phyloP scores from a whole-genome alignment of 2,797 vertebrate genomes.

The Gallirallus australis region DNA sequence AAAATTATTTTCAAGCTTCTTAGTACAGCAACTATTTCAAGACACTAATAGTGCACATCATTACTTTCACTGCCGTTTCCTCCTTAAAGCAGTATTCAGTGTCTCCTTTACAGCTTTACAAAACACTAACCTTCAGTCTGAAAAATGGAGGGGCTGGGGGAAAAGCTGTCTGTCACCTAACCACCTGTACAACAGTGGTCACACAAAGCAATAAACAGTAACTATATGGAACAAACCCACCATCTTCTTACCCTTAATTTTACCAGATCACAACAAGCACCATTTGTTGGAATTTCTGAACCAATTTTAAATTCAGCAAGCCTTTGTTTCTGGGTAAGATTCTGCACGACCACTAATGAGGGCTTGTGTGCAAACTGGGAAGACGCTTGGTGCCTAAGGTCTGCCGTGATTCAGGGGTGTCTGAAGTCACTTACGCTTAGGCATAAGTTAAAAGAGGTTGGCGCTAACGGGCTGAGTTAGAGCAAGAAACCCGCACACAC shows the following conservation, averaged over 20 bases:
- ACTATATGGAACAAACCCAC: background rate
- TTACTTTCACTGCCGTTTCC: background rate
- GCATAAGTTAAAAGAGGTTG: background rate
- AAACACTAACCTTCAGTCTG: background rate
- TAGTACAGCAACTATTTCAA: background rate
- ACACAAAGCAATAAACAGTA: background rate
- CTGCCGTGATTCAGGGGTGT: background rate
- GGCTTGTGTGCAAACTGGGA: background rate
- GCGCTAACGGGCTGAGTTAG: background rate
- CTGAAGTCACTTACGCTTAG: background rate
- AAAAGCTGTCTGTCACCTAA: background rate
- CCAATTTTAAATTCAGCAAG: background rate
- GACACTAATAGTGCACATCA: background rate
- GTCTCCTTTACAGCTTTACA: background rate
- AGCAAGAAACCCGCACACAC: background rate
- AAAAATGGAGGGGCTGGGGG: background rate
- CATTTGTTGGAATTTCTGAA: background rate
- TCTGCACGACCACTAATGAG: background rate
- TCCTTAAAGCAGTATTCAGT: background rate
- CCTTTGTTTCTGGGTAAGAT: background rate
- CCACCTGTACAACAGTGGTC: background rate
- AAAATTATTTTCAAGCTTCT: background rate
- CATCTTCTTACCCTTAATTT: background rate
- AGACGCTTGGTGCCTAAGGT: background rate
- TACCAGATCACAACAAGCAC: background rate